phyloP scores from a whole-genome alignment of 2,797 vertebrate genomes.

The Botia almorhae region DNA sequence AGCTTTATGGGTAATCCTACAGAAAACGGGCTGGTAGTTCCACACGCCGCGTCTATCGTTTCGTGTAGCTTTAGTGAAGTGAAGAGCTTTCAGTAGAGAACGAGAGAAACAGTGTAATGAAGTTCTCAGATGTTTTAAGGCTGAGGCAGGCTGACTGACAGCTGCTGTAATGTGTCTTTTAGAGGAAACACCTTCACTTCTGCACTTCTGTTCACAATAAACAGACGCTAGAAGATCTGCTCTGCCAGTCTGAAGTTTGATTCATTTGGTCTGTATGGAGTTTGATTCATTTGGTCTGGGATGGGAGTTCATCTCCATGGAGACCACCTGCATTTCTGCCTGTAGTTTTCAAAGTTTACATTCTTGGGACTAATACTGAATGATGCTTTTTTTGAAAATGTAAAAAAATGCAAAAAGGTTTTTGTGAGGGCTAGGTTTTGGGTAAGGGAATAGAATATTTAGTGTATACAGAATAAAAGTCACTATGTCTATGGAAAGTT shows the following conservation, averaged over 20 bases:
- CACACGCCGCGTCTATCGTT: neutral
- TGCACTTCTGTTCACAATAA: conserved; percentile 26
- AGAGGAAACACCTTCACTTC: conserved; percentile 73
- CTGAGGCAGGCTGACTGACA: conserved; percentile 87
- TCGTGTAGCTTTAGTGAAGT: too few relatives aligned
- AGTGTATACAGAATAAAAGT: too few relatives aligned
- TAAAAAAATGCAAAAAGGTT: too few relatives aligned
- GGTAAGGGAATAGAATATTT: too few relatives aligned
- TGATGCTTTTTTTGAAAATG: too few relatives aligned
- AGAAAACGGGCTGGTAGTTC: neutral
- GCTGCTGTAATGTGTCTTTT: conserved; percentile 85
- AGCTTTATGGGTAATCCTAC: neutral
- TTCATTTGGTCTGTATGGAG: conserved; percentile 75
- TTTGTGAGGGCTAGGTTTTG: too few relatives aligned
- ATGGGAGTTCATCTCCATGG: neutral
- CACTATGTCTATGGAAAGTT: too few relatives aligned
- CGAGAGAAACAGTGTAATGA: conserved; percentile 87
- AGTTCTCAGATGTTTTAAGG: conserved; percentile 91
- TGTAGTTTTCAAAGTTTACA: neutral
- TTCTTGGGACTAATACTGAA: too few relatives aligned
- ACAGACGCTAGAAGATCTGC: conserved; percentile 82
- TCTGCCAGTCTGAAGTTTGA: conserved; percentile 81
- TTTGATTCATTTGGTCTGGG: conserved; percentile 81
- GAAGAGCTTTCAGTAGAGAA: too few relatives aligned
- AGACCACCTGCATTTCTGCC: neutral